These are phyloP conservation scores for Bubo blakistoni DNA, from an alignment of 2,113 vertebrate species.

Conservation along the genomic window DNA sequence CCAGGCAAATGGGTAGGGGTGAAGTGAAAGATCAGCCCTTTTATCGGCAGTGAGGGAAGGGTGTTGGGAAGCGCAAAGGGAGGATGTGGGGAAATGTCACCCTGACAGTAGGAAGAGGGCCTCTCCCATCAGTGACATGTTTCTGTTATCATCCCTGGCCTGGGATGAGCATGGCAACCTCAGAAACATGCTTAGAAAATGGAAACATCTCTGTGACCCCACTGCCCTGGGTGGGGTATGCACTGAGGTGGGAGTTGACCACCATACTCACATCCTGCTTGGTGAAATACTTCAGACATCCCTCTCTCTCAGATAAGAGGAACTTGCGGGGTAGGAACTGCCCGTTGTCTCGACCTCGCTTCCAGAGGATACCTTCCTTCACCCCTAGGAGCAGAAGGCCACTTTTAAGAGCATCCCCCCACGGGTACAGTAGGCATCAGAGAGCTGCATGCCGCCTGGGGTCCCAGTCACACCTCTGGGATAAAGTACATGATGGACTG, in stretches of 20 bases:
- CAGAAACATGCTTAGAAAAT: neutral
- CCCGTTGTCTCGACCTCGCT: conserved; percentile 85
- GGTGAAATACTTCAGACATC: conserved; percentile 86
- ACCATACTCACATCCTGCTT: conserved; percentile 84
- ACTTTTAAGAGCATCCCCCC: neutral
- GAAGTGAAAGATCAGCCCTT: neutral
- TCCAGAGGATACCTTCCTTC: conserved; percentile 84
- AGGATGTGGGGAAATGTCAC: neutral
- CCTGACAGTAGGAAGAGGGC: neutral
- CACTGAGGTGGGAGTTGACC: neutral
- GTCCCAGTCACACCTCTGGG: neutral
- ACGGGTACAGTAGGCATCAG: neutral
- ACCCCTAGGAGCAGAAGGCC: conserved; percentile 65
- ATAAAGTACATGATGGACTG: neutral
- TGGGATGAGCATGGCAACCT: neutral
- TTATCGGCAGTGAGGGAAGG: neutral
- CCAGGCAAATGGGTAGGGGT: neutral
- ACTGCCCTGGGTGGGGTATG: neutral
- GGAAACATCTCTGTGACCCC: neutral
- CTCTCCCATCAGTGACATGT: neutral
- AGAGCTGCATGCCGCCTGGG: neutral
- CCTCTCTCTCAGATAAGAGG: conserved; percentile 83
- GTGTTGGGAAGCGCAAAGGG: neutral
- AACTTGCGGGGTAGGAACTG: conserved; percentile 87
- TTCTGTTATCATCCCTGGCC: neutral